phyloP scores from a whole-genome alignment of 2,888 invertebrate genomes.

The Argynnis bischoffii region DNA sequence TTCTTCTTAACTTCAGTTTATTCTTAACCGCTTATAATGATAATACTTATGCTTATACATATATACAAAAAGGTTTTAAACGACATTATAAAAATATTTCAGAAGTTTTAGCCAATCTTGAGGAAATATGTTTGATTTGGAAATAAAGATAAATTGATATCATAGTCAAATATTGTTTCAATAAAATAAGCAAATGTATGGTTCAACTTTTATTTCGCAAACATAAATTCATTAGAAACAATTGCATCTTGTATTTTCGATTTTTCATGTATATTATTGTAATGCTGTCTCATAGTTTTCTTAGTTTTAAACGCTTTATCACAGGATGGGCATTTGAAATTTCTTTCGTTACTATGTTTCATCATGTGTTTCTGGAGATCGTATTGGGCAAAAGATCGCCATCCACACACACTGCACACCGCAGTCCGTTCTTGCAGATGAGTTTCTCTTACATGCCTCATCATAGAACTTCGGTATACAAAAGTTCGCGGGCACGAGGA shows the following conservation, averaged over 20 bases:
- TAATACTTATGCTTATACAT: slow-evolving; percentile 9
- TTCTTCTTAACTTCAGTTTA: slow-evolving; percentile 31
- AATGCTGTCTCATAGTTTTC: slow-evolving; percentile 47
- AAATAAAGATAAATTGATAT: neutral
- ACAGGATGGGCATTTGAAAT: slow-evolving; percentile 46
- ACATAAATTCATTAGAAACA: slow-evolving; percentile 9
- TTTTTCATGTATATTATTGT: slow-evolving; percentile 45
- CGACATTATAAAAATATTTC: neutral
- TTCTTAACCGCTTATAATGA: slow-evolving; percentile 2
- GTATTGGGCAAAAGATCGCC: slow-evolving; percentile 41
- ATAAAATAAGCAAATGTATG: too few species aligned
- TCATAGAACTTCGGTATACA: slow-evolving; percentile 34
- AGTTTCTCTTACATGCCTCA: slow-evolving; percentile 46
- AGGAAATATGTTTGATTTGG: neutral
- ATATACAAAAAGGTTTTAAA: neutral
- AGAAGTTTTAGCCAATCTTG: neutral
- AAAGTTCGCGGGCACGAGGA: slow-evolving; percentile 34
- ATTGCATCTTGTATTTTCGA: slow-evolving; percentile 4
- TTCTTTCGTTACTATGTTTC: slow-evolving; percentile 47
- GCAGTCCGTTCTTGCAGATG: slow-evolving; percentile 49
- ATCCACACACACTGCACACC: slow-evolving; percentile 47
- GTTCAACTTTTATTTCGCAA: slow-evolving; percentile 8
- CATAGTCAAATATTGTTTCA: too few species aligned
- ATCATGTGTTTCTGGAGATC: slow-evolving; percentile 44
- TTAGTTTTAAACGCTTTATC: slow-evolving; percentile 47